Evolutionary conservation across 1,140 invertebrate genomes (phyloP).

Genomic region (Stegodyphus mimosarum): DNA sequence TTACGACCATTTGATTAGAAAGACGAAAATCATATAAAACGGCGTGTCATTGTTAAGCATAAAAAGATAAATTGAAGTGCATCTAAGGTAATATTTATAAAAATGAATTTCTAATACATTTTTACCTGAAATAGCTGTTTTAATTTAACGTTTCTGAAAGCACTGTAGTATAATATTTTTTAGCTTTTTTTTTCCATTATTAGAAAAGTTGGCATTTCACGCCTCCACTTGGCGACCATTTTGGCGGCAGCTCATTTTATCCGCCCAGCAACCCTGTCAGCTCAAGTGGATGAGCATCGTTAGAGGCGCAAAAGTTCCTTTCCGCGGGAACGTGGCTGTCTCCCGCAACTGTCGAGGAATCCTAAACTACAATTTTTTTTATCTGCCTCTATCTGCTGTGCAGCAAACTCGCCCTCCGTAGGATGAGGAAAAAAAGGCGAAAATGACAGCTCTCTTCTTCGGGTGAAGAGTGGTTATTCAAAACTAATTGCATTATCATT

Average conservation of each 20-base stretch:
- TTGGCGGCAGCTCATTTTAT: conserved; percentile 10
- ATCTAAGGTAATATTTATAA: too few relatives aligned
- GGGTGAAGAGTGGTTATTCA: conserved; percentile 47
- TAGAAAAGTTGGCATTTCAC: too few relatives aligned
- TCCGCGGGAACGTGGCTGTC: conserved; percentile 37
- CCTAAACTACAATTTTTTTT: conserved; percentile 26
- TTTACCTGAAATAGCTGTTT: too few relatives aligned
- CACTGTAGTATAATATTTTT: too few relatives aligned
- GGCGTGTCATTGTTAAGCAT: too few relatives aligned
- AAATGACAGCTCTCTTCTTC: conserved; percentile 36
- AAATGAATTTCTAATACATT: too few relatives aligned
- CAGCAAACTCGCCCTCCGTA: neutral
- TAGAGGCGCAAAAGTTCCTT: conserved; percentile 50
- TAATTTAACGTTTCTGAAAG: too few relatives aligned
- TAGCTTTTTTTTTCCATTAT: too few relatives aligned
- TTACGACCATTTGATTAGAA: too few relatives aligned
- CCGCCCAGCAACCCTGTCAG: conserved; percentile 7
- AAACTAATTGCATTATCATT: conserved; percentile 61
- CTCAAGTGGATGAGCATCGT: conserved; percentile 59
- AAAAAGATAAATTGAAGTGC: too few relatives aligned
- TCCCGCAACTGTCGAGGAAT: conserved; percentile 50
- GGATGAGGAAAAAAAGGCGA: neutral
- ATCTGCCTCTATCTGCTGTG: neutral
- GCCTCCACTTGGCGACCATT: conserved; percentile 4
- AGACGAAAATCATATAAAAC: too few relatives aligned